Percentiles rank a stretch among this genome's conserved stretches.
phyloP scores from a whole-genome alignment of 2,888 invertebrate genomes.

The Auanema freiburgensis region DNA sequence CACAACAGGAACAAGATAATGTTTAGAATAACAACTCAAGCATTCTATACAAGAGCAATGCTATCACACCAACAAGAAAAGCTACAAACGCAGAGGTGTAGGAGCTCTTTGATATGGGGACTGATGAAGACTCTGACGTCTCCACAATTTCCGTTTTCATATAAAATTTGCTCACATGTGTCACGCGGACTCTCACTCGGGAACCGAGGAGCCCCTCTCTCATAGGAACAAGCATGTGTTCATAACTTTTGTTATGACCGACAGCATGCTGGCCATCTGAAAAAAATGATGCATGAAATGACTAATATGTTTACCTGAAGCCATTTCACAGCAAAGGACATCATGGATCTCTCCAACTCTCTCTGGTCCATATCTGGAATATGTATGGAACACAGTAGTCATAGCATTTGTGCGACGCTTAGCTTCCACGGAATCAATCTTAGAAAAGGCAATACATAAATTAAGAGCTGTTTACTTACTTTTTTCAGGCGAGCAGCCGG shows the following conservation, averaged over 20 bases:
- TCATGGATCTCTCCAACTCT: conserved; percentile 67
- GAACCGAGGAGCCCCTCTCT: conserved; percentile 42
- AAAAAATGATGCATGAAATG: conserved; percentile 8
- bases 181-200: conserved; percentile 49
- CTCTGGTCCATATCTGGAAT: conserved; percentile 75
- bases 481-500: conserved; percentile 87
- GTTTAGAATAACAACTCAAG: too few relatives aligned
- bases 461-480: conserved; percentile 6
- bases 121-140: neutral
- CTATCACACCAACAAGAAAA: neutral
- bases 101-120: neutral
- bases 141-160: conserved; percentile 45
- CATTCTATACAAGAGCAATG: neutral
- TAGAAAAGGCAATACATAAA: conserved; percentile 69
- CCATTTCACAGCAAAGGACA: conserved; percentile 88
- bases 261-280: conserved; percentile 85
- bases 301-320: conserved; percentile 69
- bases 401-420: conserved; percentile 85
- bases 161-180: conserved; percentile 56
- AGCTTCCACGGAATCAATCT: conserved; percentile 70
- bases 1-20: too few relatives aligned
- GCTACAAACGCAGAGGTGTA: neutral
- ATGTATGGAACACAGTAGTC: conserved; percentile 77
- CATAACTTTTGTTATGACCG: conserved; percentile 91
- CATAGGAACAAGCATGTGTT: conserved; percentile 72